A percentile compares a stretch with the other conserved stretches of the same genome.
phyloP scores from a whole-genome alignment of 64 coral and sea anemone genomes.

The Montipora cactus region DNA sequence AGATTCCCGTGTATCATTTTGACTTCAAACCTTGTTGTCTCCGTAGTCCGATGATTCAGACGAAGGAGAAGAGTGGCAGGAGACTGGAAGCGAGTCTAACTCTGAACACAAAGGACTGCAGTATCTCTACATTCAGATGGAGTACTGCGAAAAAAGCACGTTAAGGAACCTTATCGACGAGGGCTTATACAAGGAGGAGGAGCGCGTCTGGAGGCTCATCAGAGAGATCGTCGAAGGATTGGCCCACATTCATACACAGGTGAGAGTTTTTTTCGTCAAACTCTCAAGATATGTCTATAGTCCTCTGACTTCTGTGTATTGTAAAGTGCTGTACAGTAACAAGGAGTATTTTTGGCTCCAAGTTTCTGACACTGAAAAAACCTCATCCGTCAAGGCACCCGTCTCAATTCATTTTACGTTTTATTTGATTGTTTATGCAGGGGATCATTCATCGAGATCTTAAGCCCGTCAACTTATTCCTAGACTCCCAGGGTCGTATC shows the following conservation, averaged over 20 bases:
- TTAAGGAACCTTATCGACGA: conserved; percentile 96
- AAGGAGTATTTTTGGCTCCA: too few species aligned
- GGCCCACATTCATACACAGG: conserved; percentile 94
- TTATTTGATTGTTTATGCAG: conserved; percentile 31
- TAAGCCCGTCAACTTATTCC: conserved; percentile 97
- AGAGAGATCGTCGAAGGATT: conserved; percentile 98
- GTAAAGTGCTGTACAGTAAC: too few species aligned
- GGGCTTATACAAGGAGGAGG: conserved; percentile 81
- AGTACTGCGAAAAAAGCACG: conserved; percentile 98
- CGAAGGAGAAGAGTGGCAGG: conserved; percentile 73
- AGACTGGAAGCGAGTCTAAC: conserved; percentile 74
- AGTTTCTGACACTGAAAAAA: too few species aligned
- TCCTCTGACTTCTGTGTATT: too few species aligned
- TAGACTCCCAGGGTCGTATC: conserved; percentile 84
- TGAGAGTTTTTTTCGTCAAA: neutral
- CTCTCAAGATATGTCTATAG: too few species aligned
- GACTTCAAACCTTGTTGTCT: neutral
- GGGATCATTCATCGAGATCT: conserved; percentile 99
- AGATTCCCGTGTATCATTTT: neutral
- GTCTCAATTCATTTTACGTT: too few species aligned
- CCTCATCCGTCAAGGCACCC: too few species aligned
- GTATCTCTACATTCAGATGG: conserved; percentile 99
- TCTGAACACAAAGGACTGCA: conserved; percentile 66
- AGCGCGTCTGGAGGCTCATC: conserved; percentile 88
- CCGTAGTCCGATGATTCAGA: conserved; percentile 92